Evolutionary conservation across 1,140 invertebrate genomes (phyloP).

Genomic region (Ylistrum balloti): DNA sequence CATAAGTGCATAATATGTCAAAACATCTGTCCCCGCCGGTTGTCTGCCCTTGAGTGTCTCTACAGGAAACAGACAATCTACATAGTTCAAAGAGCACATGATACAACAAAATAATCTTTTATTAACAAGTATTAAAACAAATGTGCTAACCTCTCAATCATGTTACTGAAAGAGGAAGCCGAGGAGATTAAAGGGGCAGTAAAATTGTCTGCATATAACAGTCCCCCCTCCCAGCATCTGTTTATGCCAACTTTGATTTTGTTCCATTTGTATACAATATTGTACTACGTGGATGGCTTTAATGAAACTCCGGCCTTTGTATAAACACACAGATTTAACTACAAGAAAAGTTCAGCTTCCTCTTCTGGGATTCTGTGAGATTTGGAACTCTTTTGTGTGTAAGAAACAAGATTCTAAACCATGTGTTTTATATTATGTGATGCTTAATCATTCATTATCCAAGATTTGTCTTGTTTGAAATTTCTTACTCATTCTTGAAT

Average conservation of each 20-base stretch:
- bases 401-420: background rate
- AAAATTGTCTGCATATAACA: background rate
- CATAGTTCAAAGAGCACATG: background rate
- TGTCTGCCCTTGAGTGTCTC: conserved; percentile 17
- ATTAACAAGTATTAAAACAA: conserved; percentile 22
- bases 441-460: background rate
- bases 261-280: conserved; percentile 11
- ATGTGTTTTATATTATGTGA: background rate
- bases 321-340: background rate
- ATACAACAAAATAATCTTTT: background rate
- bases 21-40: background rate
- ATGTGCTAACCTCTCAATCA: background rate
- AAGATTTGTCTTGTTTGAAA: conserved; percentile 40
- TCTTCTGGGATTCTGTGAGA: background rate
- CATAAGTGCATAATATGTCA: background rate
- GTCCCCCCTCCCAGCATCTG: background rate
- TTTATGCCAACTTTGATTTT: background rate
- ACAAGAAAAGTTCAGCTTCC: conserved; percentile 8
- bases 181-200: background rate
- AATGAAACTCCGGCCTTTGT: background rate
- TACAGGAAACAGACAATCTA: background rate
- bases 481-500: background rate
- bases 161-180: background rate
- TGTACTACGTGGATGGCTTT: conserved; percentile 22
- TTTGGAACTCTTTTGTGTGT: conserved; percentile 16